Percentiles rank a stretch among this genome's conserved stretches.
These are phyloP conservation scores for Hanleya hanleyi DNA, from an alignment of 2,888 invertebrate species.

Conservation along the genomic window DNA sequence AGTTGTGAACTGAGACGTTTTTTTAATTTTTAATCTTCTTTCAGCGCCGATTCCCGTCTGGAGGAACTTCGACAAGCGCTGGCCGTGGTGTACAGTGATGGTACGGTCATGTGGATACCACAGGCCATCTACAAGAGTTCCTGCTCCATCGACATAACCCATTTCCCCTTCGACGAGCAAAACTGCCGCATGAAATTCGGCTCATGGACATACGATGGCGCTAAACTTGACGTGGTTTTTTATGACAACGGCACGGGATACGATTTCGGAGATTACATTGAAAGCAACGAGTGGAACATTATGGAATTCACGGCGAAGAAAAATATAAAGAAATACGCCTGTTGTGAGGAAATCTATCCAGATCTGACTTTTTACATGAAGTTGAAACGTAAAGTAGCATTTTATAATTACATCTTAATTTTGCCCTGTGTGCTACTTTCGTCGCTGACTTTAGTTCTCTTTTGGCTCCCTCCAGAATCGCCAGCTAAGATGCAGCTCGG, in stretches of 20 bases:
- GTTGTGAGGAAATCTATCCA: slow-evolving; percentile 67
- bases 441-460: slow-evolving; percentile 72
- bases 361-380: slow-evolving; percentile 69
- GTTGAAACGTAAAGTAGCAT: slow-evolving; percentile 63
- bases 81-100: slow-evolving; percentile 62
- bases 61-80: slow-evolving; percentile 71
- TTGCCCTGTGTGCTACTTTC: slow-evolving; percentile 74
- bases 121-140: slow-evolving; percentile 71
- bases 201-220: slow-evolving; percentile 71
- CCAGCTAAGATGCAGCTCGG: slow-evolving; percentile 73
- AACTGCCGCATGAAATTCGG: slow-evolving; percentile 72
- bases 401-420: slow-evolving; percentile 73
- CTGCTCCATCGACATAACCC: slow-evolving; percentile 70
- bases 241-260: slow-evolving; percentile 39
- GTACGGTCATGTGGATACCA: slow-evolving; percentile 64
- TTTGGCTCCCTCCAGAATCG: slow-evolving; percentile 74
- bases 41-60: slow-evolving; percentile 72
- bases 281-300: slow-evolving; percentile 72
- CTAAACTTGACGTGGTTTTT: slow-evolving; percentile 63
- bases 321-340: slow-evolving; percentile 60
- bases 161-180: slow-evolving; percentile 73
- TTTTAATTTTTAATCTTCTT: slow-evolving; percentile 26
- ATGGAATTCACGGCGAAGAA: slow-evolving; percentile 60
- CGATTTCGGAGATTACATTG: slow-evolving; percentile 64
- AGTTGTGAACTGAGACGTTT: too few relatives aligned